Percentiles rank a stretch among this genome's conserved stretches.
These are phyloP conservation scores for Germaria angustata DNA, from an alignment of 2,888 invertebrate genomes.

Conservation along the genomic window DNA sequence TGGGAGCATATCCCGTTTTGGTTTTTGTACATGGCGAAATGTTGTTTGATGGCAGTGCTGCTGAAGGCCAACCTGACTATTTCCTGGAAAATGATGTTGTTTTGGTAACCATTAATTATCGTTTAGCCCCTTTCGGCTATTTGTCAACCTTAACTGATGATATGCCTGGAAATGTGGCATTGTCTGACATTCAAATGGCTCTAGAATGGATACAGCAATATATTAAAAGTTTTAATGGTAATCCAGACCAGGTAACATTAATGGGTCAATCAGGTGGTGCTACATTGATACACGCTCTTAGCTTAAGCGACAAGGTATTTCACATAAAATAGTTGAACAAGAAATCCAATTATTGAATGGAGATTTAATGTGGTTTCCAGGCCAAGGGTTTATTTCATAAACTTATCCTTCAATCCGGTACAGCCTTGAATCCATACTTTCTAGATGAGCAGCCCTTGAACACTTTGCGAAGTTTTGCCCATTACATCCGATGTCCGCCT, in stretches of 20 bases:
- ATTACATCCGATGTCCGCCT: constrained; percentile 75
- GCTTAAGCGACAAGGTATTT: constrained; percentile 78
- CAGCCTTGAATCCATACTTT: constrained; percentile 81
- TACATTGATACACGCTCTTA: constrained; percentile 80
- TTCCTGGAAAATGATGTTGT: constrained; percentile 80
- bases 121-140: constrained; percentile 82
- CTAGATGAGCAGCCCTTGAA: constrained; percentile 79
- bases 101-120: constrained; percentile 81
- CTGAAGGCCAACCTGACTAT: constrained; percentile 79
- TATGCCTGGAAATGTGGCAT: constrained; percentile 82
- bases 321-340: background rate
- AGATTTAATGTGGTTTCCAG: constrained; percentile 27
- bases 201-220: constrained; percentile 81
- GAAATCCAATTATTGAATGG: background rate
- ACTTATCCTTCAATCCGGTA: constrained; percentile 82
- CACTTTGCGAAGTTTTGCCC: constrained; percentile 78
- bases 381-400: constrained; percentile 80
- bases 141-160: constrained; percentile 80
- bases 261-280: constrained; percentile 82
- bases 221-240: constrained; percentile 81
- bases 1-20: constrained; percentile 77
- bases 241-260: constrained; percentile 80
- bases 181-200: constrained; percentile 81
- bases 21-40: constrained; percentile 81
- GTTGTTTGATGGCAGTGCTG: constrained; percentile 79